Conservation (phyloP, 2,888 invertebrate genomes). For the Oeneis ivallda region DNA sequence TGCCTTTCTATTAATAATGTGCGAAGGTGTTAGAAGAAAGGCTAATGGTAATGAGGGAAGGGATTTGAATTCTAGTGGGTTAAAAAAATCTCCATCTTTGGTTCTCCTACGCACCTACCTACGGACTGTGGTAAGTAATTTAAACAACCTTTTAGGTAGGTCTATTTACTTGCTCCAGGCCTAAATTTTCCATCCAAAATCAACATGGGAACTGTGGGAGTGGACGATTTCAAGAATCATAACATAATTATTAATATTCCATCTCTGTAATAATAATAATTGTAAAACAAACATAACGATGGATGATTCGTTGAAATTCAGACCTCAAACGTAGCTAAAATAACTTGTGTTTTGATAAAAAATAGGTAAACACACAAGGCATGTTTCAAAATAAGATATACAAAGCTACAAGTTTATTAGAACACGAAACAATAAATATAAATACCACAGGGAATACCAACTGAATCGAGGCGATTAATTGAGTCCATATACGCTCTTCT, state of each 20-base stretch:
- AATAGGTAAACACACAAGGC: not conserved
- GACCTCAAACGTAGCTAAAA: too few relatives aligned
- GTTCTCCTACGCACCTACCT: too few relatives aligned
- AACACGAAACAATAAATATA: conserved; percentile 4
- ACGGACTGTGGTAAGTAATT: too few relatives aligned
- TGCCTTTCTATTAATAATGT: not conserved
- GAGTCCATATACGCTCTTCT: conserved; percentile 5
- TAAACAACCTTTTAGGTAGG: too few relatives aligned
- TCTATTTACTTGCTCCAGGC: too few relatives aligned
- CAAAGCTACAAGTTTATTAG: not conserved
- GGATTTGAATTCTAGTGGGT: not conserved
- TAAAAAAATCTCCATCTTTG: too few relatives aligned
- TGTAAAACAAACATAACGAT: not conserved
- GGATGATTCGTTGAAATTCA: too few relatives aligned
- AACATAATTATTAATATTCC: too few relatives aligned
- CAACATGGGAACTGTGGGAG: too few relatives aligned
- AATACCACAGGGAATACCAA: conserved; percentile 1
- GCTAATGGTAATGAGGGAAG: not conserved
- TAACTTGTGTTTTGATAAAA: not conserved
- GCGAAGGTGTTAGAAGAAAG: not conserved
- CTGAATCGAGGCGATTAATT: conserved; percentile 15
- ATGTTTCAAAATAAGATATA: not conserved
- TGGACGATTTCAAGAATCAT: too few relatives aligned
- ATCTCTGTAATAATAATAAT: too few relatives aligned
- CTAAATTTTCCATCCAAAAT: too few relatives aligned